Conservation (phyloP, 1,140 invertebrate genomes). For the Aleiodes sp. region DNA sequence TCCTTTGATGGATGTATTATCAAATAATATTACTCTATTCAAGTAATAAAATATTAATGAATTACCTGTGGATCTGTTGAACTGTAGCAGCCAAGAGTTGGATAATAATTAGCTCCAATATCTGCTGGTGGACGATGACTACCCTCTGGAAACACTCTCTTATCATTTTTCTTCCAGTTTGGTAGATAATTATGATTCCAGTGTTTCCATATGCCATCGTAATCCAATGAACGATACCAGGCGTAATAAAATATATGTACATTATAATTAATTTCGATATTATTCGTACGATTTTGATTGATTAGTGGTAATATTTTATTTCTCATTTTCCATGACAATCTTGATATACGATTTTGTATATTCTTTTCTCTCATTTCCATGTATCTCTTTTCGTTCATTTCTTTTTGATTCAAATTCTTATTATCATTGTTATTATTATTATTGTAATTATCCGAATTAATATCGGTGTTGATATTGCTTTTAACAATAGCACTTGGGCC, state of each 20-base stretch:
- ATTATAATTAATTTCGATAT: conserved; percentile 60
- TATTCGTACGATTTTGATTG: conserved; percentile 39
- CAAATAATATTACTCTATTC: not conserved
- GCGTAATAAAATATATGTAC: conserved; percentile 67
- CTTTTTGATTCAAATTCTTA: conserved; percentile 34
- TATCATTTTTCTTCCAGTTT: conserved; percentile 64
- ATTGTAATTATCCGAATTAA: not conserved
- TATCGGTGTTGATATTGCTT: not conserved
- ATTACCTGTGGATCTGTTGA: conserved; percentile 60
- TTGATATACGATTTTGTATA: conserved; percentile 45
- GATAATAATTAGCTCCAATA: conserved; percentile 66
- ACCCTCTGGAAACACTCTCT: conserved; percentile 60
- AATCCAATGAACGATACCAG: conserved; percentile 63
- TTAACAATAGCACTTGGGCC: not conserved
- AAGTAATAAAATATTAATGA: conserved; percentile 14
- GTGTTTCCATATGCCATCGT: conserved; percentile 62
- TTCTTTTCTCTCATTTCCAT: conserved; percentile 48
- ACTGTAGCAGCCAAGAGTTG: conserved; percentile 65
- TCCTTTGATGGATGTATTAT: not conserved
- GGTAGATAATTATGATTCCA: conserved; percentile 66
- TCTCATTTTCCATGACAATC: conserved; percentile 49
- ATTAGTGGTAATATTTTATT: conserved; percentile 48
- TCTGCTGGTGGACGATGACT: conserved; percentile 61
- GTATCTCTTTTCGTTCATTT: conserved; percentile 44
- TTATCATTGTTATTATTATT: conserved; percentile 6